Conservation (phyloP, 1,140 invertebrate genomes). For the Microplitis mediator region DNA sequence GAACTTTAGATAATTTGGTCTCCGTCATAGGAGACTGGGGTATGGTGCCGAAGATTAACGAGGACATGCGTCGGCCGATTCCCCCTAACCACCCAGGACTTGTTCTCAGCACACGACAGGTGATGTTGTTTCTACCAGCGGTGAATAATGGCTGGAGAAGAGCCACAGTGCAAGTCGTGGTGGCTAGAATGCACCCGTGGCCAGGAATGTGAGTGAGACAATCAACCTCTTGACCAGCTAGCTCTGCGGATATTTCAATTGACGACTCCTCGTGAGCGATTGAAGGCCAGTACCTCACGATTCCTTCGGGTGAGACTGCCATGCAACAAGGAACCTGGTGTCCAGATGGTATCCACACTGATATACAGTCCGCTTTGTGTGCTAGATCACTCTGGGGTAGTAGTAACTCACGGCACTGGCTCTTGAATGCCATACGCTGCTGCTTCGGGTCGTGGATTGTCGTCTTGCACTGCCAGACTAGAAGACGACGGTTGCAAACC, state of each 20-base stretch:
- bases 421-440: conserved; percentile 57
- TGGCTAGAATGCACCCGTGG: conserved; percentile 82
- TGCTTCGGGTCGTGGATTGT: conserved; percentile 53
- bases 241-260: conserved; percentile 82
- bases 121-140: conserved; percentile 70
- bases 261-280: conserved; percentile 86
- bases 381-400: conserved; percentile 90
- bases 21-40: conserved; percentile 73
- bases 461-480: conserved; percentile 85
- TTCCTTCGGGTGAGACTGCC: conserved; percentile 92
- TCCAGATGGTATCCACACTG: conserved; percentile 74
- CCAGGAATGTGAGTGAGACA: conserved; percentile 73
- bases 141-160: conserved; percentile 70
- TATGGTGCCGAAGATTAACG: conserved; percentile 86
- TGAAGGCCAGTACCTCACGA: conserved; percentile 88
- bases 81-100: conserved; percentile 88
- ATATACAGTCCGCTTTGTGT: conserved; percentile 87
- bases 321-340: conserved; percentile 84
- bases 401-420: conserved; percentile 79
- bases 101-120: conserved; percentile 74
- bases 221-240: conserved; percentile 82
- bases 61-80: conserved; percentile 81
- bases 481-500: conserved; percentile 81
- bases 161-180: conserved; percentile 88
- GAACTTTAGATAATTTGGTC: conserved; percentile 71